Percentiles rank a stretch among this genome's conserved stretches.
Evolutionary conservation across 2,797 vertebrate genomes (phyloP).

Genomic region (Mus caroli): DNA sequence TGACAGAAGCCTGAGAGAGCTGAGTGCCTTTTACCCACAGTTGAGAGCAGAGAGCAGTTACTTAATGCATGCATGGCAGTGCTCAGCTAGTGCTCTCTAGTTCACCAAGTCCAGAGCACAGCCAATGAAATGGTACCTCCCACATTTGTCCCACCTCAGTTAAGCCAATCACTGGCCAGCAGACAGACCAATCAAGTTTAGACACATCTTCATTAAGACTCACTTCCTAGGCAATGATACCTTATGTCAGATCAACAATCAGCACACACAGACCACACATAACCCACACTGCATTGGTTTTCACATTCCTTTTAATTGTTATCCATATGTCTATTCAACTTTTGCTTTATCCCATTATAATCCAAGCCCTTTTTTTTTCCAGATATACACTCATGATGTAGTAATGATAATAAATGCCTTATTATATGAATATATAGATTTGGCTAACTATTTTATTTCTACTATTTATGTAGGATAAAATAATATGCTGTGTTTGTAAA

Average conservation of each 20-base stretch:
- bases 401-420: not conserved
- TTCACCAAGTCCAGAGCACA: not conserved
- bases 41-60: not conserved
- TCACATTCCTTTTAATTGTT: conserved; percentile 11
- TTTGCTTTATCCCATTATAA: not conserved
- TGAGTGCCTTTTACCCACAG: not conserved
- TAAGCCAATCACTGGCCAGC: not conserved
- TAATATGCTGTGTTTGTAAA: not conserved
- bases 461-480: conserved; percentile 17
- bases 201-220: not conserved
- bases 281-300: conserved; percentile 12
- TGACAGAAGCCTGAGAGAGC: not conserved
- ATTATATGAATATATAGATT: not conserved
- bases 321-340: not conserved
- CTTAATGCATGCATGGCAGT: too few species aligned
- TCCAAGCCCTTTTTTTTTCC: conserved; percentile 1
- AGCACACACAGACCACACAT: not conserved
- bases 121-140: not conserved
- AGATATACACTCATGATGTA: not conserved
- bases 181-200: not conserved
- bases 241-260: not conserved
- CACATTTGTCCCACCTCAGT: not conserved
- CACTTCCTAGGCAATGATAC: not conserved
- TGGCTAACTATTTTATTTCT: conserved; percentile 23
- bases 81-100: not conserved